These are phyloP conservation scores for Menidia beryllina DNA, from an alignment of 2,113 vertebrate species.

Conservation along the genomic window DNA sequence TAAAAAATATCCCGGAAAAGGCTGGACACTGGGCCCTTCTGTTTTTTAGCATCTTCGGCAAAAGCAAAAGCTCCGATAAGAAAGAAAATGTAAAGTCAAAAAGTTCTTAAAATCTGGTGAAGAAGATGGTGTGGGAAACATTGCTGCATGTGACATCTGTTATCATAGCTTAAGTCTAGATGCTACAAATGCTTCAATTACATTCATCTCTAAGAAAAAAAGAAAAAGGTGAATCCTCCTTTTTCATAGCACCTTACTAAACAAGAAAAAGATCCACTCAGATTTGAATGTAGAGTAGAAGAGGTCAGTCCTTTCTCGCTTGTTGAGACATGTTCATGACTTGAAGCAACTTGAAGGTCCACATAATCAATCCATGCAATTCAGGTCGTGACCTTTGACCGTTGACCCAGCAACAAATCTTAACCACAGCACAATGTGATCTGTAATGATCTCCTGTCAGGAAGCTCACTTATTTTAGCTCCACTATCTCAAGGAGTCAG, in stretches of 20 bases:
- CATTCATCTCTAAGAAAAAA: constrained; percentile 27
- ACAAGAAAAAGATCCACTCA: neutral
- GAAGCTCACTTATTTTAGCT: constrained; percentile 3
- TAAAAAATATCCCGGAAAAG: neutral
- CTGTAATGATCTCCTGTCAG: constrained; percentile 32
- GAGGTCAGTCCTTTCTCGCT: neutral
- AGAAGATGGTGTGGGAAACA: constrained; percentile 30
- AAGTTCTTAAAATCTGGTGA: constrained; percentile 37
- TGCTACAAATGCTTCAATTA: constrained; percentile 22
- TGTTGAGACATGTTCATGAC: constrained; percentile 22
- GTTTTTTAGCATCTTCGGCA: constrained; percentile 5
- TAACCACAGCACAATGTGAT: constrained; percentile 25
- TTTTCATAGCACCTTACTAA: neutral
- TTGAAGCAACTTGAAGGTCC: constrained; percentile 25
- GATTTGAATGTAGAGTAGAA: constrained; percentile 7
- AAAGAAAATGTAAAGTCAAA: constrained; percentile 44
- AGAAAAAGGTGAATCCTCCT: neutral
- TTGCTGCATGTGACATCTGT: neutral
- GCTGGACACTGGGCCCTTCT: neutral
- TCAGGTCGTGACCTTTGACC: constrained; percentile 36
- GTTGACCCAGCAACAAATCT: constrained; percentile 22
- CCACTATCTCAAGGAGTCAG: constrained; percentile 1
- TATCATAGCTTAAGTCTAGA: constrained; percentile 28
- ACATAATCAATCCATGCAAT: constrained; percentile 27
- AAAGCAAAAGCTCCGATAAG: constrained; percentile 6